Evolutionary conservation across 30 jellyfish, hydroid and myxozoan genomes (phyloP), one percentile per base, ranked within the genome.

Genomic region (Hydractinia echinata): DNA sequence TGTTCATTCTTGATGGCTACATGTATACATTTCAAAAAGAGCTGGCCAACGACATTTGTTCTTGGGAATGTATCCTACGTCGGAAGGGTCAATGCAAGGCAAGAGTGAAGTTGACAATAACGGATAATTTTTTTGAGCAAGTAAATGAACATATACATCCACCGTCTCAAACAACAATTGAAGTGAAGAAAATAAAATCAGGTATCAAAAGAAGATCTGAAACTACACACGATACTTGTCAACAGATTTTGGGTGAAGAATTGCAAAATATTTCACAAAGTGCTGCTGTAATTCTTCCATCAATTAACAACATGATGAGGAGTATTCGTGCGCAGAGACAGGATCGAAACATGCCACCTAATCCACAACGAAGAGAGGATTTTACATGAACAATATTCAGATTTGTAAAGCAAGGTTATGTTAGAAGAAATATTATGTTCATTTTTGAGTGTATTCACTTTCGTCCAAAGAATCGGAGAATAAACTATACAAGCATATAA

Each of bases 31-130:
- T 15, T 14, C 79, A 51, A 55, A 76, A 51, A 55, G 84, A 49
- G 18, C 11, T 76, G 51, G 19, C 84, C 50, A 76, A 51, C 20
- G 78, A 30, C 48, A 7, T 76, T 14, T 6, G 30, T n/a, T 51
- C 78, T 6, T 51, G 84, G 84, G 84, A 76, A 55, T 6, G 84
- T 76, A 53, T 76, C 48, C 79, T 44, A 53, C 50, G 84, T 44
- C 18, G 84, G 53, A 76, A 76, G 48, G 84, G 84, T 49, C 76
- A 76, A 44, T 76, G 84, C 84, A 76, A 76, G n/a, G 84, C 84
- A 53, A 76, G 48, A 76, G 76, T 76, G 18, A 76, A 76, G 76
- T 50, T 76, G 48, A 5, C 5, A 13, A 53, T 79, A 53, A 9
- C 16, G 48, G 79, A 76, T 48, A 5, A 76, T 6, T 76, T 76